phyloP scores from a whole-genome alignment of 53 echinoderm and acorn worm species.

The Henricia sp. region DNA sequence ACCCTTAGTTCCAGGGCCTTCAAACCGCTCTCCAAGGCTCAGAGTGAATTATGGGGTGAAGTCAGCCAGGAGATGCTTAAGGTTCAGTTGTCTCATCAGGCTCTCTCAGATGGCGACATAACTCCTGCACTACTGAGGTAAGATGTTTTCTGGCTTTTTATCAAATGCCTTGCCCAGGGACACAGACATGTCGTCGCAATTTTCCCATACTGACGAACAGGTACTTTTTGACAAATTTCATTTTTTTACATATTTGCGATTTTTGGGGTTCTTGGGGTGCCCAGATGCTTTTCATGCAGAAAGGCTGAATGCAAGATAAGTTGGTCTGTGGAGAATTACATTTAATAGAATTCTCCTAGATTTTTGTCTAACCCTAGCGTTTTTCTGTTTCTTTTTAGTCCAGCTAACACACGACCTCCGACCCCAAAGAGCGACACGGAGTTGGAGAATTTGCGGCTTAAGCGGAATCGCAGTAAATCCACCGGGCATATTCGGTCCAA shows the following conservation, averaged over 20 bases:
- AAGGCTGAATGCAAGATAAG: too few species aligned
- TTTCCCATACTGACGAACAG: too few species aligned
- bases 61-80: conserved; percentile 63
- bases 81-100: conserved; percentile 58
- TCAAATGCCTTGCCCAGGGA: too few species aligned
- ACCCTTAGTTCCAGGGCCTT: conserved; percentile 2
- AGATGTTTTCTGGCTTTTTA: too few species aligned
- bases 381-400: conserved; percentile 57
- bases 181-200: too few species aligned
- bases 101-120: conserved; percentile 93
- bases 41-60: conserved; percentile 50
- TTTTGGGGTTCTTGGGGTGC: too few species aligned
- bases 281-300: too few species aligned
- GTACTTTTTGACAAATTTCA: too few species aligned
- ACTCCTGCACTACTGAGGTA: conserved; percentile 89
- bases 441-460: conserved; percentile 64
- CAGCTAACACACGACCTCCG: conserved; percentile 85
- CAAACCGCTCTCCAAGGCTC: background rate
- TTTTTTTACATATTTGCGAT: too few species aligned
- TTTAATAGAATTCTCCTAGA: background rate
- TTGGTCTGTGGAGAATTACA: too few species aligned
- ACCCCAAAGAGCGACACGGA: conserved; percentile 99
- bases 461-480: conserved; percentile 39
- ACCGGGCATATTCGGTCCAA: conserved; percentile 34
- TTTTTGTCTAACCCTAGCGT: background rate